A percentile compares a stretch with the other conserved stretches of the same genome.
Evolutionary conservation across 1,140 invertebrate genomes (phyloP).

Genomic region (Magallana gigas): DNA sequence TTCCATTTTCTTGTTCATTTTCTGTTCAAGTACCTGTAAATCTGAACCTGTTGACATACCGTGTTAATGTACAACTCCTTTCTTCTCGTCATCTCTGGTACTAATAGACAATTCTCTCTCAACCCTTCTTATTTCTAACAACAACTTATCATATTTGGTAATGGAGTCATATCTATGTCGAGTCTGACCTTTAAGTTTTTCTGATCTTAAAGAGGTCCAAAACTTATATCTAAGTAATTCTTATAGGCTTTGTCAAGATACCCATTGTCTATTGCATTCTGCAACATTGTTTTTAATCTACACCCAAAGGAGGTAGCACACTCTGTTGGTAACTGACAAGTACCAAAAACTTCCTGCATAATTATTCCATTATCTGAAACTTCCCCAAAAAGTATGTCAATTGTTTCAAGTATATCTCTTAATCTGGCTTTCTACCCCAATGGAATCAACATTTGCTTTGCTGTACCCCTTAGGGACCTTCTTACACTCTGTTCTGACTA

Average conservation of each 20-base stretch:
- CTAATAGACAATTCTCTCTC: neutral
- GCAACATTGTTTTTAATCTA: slow-evolving; percentile 36
- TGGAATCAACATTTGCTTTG: slow-evolving; percentile 12
- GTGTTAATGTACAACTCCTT: neutral
- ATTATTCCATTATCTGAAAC: neutral
- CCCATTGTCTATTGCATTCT: slow-evolving; percentile 26
- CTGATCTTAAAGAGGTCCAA: slow-evolving; percentile 22
- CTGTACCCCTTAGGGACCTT: slow-evolving; percentile 35
- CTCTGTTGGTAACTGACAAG: neutral
- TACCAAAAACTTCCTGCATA: neutral
- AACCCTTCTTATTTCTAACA: neutral
- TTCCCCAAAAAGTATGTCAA: slow-evolving; percentile 31
- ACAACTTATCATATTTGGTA: no score
- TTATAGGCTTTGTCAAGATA: slow-evolving; percentile 20
- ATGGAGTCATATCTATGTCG: slow-evolving; percentile 42
- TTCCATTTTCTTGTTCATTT: slow-evolving; percentile 7
- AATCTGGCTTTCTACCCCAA: neutral
- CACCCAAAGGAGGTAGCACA: neutral
- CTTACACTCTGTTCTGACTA: neutral
- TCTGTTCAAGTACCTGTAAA: neutral
- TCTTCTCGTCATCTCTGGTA: neutral
- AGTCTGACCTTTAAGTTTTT: neutral
- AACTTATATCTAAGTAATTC: slow-evolving; percentile 36
- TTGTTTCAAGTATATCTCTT: neutral
- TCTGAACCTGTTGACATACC: neutral